These are phyloP conservation scores for Scaptomyza parva DNA, from an alignment of 2,888 invertebrate genomes.

Conservation along the genomic window DNA sequence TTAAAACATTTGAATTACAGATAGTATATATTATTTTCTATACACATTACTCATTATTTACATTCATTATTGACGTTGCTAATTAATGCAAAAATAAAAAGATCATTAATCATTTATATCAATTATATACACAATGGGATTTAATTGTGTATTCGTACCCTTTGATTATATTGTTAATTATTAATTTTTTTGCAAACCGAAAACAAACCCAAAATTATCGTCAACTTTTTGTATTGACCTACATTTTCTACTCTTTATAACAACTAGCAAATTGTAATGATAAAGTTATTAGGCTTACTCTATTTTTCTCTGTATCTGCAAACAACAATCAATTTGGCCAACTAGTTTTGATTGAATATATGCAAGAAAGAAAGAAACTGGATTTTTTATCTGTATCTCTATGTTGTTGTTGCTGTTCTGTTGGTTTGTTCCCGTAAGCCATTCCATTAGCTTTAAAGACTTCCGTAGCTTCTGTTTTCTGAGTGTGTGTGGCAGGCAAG, in stretches of 20 bases:
- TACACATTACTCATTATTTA: not conserved
- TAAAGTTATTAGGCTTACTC: constrained; percentile 39
- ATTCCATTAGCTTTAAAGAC: constrained; percentile 65
- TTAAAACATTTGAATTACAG: constrained; percentile 7
- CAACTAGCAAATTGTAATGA: constrained; percentile 32
- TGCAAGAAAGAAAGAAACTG: constrained; percentile 31
- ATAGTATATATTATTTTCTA: not conserved
- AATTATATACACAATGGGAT: constrained; percentile 34
- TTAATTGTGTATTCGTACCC: constrained; percentile 17
- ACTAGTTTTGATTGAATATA: constrained; percentile 42
- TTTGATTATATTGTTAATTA: constrained; percentile 13
- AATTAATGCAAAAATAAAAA: constrained; percentile 33
- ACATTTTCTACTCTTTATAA: constrained; percentile 19
- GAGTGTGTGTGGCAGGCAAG: constrained; percentile 60
- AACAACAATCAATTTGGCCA: constrained; percentile 37
- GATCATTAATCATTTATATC: constrained; percentile 43
- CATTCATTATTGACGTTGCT: constrained; percentile 1
- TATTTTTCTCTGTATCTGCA: constrained; percentile 15
- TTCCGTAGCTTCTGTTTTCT: constrained; percentile 68
- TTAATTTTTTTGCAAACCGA: constrained; percentile 1
- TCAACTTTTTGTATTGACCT: constrained; percentile 33
- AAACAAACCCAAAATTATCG: constrained; percentile 31
- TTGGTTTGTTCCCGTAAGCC: constrained; percentile 42
- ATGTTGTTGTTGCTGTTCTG: not conserved
- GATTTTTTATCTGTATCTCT: no score